phyloP scores from a whole-genome alignment of 2,797 vertebrate species.

The Nasua narica region DNA sequence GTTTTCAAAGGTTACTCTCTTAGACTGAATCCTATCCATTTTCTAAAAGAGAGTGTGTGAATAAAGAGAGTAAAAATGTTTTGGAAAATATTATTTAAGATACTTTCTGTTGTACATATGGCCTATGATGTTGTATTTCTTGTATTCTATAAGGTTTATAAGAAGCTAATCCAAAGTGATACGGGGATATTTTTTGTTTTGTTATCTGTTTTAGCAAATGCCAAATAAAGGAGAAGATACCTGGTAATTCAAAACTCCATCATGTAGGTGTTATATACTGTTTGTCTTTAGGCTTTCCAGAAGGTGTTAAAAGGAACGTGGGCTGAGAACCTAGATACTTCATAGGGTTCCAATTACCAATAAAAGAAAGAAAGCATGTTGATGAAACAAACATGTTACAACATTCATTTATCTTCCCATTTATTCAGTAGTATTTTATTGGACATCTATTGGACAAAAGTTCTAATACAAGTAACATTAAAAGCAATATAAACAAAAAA shows the following conservation, averaged over 20 bases:
- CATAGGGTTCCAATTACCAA: not conserved
- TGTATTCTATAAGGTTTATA: not conserved
- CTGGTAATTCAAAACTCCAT: not conserved
- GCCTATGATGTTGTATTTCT: not conserved
- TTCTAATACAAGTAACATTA: not conserved
- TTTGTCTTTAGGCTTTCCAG: constrained; percentile 35
- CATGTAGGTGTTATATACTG: not conserved
- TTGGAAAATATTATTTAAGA: constrained; percentile 33
- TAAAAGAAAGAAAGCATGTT: constrained; percentile 19
- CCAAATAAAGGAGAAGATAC: not conserved
- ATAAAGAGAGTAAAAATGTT: constrained; percentile 1
- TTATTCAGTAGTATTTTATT: not conserved
- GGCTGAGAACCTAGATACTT: not conserved
- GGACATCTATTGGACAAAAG: not conserved
- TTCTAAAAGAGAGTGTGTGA: not conserved
- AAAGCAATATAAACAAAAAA: not conserved
- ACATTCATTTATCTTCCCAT: not conserved
- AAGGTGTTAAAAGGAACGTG: not conserved
- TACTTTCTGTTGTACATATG: not conserved
- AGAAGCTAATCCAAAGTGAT: not conserved
- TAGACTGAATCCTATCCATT: not conserved
- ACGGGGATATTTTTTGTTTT: not conserved
- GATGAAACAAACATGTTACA: not conserved
- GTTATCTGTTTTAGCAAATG: not conserved
- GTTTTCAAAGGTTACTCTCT: not conserved